Evolutionary conservation across 2,888 invertebrate genomes (phyloP).

Genomic region (Tenthredo scrophulariae): DNA sequence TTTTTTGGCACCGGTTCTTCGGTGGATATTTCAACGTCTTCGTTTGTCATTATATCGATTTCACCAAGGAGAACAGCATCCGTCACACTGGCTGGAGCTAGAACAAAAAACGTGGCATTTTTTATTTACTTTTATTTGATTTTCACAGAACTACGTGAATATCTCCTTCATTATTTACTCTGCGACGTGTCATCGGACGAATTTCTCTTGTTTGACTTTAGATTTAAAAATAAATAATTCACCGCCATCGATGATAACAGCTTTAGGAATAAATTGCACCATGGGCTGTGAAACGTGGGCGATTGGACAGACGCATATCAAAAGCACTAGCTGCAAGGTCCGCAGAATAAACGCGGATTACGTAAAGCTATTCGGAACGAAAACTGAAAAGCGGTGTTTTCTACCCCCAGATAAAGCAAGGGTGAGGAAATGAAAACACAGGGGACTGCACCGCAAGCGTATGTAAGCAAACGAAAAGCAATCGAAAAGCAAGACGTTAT

Average conservation of each 20-base stretch:
- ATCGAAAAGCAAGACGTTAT: conserved; percentile 18
- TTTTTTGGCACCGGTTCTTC: conserved; percentile 69
- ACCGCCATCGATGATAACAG: neutral
- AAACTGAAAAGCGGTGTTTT: conserved; percentile 21
- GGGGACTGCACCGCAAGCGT: neutral
- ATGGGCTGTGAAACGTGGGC: neutral
- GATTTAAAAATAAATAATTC: neutral
- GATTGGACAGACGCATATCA: neutral
- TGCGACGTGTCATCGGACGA: neutral
- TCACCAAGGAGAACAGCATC: conserved; percentile 71
- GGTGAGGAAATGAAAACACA: conserved; percentile 31
- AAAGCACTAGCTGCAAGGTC: conserved; percentile 7
- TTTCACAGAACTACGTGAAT: neutral
- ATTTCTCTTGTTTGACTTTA: neutral
- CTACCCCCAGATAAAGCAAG: neutral
- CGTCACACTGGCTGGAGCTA: conserved; percentile 69
- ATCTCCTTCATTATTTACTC: neutral
- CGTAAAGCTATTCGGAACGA: conserved; percentile 15
- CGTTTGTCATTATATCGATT: conserved; percentile 63
- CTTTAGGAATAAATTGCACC: neutral
- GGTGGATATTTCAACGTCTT: conserved; percentile 64
- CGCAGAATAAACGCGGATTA: conserved; percentile 35
- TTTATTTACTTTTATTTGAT: neutral
- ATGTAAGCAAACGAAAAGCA: conserved; percentile 13
- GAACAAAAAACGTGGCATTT: conserved; percentile 58